Conservation (phyloP, 2,888 invertebrate genomes). For the Heliconius charithonia region DNA sequence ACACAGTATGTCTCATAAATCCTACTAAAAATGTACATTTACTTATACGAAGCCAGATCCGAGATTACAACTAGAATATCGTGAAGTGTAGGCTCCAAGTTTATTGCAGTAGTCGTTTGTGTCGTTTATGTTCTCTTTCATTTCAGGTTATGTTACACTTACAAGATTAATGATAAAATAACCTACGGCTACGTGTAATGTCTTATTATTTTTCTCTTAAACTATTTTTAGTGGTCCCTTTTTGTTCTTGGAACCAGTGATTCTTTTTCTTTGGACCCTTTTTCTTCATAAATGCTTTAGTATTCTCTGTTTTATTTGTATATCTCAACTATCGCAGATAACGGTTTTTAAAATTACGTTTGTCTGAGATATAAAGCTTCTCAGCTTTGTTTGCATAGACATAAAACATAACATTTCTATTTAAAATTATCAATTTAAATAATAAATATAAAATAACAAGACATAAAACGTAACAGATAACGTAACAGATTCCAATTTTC, state of each 20-base stretch:
- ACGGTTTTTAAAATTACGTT: no score
- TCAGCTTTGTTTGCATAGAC: no score
- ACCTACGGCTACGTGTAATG: not conserved
- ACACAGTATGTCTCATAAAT: slow-evolving; percentile 25
- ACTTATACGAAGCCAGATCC: slow-evolving; percentile 14
- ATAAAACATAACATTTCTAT: no score
- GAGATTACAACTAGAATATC: slow-evolving; percentile 24
- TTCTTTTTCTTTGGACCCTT: not conserved
- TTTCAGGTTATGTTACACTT: not conserved
- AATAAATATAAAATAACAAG: no score
- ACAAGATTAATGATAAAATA: not conserved
- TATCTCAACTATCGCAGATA: no score
- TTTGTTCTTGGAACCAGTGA: not conserved
- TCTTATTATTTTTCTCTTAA: not conserved
- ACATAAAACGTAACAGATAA: no score
- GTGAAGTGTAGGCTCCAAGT: slow-evolving; percentile 14
- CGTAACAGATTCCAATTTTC: no score
- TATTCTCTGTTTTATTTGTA: no score
- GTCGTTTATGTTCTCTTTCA: slow-evolving; percentile 1
- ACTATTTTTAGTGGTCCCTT: no score
- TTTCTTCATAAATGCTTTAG: not conserved
- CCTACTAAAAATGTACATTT: slow-evolving; percentile 15
- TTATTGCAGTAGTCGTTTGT: slow-evolving; percentile 18
- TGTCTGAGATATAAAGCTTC: no score
- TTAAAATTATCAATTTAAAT: no score